These are phyloP conservation scores for Agriopis marginaria DNA, from an alignment of 2,888 invertebrate genomes.

Conservation along the genomic window DNA sequence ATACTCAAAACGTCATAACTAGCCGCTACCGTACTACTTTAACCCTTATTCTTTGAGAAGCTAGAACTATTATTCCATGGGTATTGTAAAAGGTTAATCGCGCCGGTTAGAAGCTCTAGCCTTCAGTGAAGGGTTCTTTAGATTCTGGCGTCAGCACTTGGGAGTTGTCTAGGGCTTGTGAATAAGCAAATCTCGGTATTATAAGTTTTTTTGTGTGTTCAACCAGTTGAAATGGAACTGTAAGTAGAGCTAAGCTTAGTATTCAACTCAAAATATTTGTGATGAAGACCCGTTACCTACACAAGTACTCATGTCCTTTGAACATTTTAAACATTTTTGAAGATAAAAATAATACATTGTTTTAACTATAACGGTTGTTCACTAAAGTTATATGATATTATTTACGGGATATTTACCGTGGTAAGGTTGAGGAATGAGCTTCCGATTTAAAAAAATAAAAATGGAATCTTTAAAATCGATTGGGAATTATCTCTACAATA, in stretches of 20 bases:
- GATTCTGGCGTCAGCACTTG: slow-evolving; percentile 27
- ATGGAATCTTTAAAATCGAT: too few relatives aligned
- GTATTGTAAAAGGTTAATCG: slow-evolving; percentile 5
- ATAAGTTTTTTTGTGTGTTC: not conserved
- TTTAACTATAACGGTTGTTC: too few relatives aligned
- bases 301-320: too few relatives aligned
- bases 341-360: too few relatives aligned
- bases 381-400: too few relatives aligned
- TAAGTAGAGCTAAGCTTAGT: not conserved
- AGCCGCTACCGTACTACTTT: not conserved
- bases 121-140: slow-evolving; percentile 19
- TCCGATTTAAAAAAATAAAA: too few relatives aligned
- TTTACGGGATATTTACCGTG: too few relatives aligned
- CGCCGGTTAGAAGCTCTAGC: slow-evolving; percentile 8
- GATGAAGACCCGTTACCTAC: too few relatives aligned
- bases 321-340: too few relatives aligned
- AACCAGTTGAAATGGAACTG: not conserved
- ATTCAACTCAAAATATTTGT: too few relatives aligned
- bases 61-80: not conserved
- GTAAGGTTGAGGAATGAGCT: too few relatives aligned
- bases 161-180: slow-evolving; percentile 9
- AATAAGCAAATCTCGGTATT: slow-evolving; percentile 12
- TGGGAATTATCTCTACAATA: too few relatives aligned
- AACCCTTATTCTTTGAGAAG: not conserved
- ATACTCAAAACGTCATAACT: slow-evolving; percentile 1